Evolutionary conservation across 2,113 vertebrate species (phyloP).

Genomic region (Phalacrocorax aristotelis): DNA sequence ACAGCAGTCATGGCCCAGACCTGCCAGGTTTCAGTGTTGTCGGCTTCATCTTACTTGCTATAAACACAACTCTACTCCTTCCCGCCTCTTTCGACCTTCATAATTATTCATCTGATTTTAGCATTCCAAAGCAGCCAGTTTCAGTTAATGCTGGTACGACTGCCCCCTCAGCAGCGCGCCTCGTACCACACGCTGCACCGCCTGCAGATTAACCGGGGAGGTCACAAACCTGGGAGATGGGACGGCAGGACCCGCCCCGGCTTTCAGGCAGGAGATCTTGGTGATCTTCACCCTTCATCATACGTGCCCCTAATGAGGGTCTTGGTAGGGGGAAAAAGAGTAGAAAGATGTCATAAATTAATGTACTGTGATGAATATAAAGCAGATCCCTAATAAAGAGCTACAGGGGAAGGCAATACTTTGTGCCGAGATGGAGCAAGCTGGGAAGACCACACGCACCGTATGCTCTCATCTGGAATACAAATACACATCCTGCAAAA

Average conservation of each 20-base stretch:
- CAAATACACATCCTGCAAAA: neutral
- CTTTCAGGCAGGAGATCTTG: accelerated
- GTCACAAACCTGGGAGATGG: neutral
- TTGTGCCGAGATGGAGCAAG: neutral
- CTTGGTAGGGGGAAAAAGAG: neutral
- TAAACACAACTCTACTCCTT: neutral
- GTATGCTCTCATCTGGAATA: neutral
- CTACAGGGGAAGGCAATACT: neutral
- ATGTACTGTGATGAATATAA: neutral
- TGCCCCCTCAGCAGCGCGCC: neutral
- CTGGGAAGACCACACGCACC: neutral
- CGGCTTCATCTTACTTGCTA: neutral
- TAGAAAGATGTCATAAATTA: neutral
- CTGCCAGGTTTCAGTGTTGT: neutral
- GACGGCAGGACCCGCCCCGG: neutral
- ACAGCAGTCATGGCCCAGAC: neutral
- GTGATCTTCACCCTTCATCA: neutral
- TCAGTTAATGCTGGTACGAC: accelerated
- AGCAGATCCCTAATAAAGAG: neutral
- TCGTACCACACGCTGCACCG: accelerated
- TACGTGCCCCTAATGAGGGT: no score
- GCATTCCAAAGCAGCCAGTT: neutral
- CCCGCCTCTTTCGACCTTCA: neutral
- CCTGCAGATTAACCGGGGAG: neutral
- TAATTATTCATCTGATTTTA: neutral